phyloP scores from a whole-genome alignment of 2,113 vertebrate species.

The Erythrocebus patas region DNA sequence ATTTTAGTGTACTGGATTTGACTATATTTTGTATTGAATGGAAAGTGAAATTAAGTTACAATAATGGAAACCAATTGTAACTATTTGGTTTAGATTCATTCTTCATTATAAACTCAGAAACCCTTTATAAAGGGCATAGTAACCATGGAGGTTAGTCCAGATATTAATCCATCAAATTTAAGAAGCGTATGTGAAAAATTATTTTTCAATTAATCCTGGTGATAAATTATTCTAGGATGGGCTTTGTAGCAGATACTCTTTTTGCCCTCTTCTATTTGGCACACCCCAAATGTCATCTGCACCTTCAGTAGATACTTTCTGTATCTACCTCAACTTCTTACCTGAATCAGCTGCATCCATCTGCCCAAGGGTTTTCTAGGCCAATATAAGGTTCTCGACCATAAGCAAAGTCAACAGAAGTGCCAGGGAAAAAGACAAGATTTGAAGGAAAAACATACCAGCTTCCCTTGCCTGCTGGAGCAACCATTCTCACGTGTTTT shows the following conservation, averaged over 20 bases:
- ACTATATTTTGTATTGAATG: neutral
- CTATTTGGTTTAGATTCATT: neutral
- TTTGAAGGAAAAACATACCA: neutral
- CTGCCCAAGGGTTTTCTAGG: neutral
- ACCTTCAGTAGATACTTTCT: neutral
- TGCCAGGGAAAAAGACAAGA: neutral
- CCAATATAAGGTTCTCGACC: neutral
- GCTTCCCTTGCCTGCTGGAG: neutral
- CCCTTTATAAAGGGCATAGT: neutral
- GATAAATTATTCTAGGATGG: neutral
- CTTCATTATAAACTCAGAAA: neutral
- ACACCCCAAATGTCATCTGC: neutral
- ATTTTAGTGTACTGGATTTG: neutral
- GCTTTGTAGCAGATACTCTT: neutral
- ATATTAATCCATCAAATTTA: neutral
- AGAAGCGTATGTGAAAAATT: neutral
- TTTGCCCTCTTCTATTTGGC: neutral
- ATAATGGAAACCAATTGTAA: neutral
- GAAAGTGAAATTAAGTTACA: neutral
- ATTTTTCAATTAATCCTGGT: neutral
- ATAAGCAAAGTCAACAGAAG: neutral
- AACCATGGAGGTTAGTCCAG: neutral
- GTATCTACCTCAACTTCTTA: neutral
- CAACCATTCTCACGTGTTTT: neutral
- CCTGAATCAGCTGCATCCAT: neutral